Percentiles rank a stretch among this genome's conserved stretches.
These are phyloP conservation scores for Drosophila ezoana DNA, from an alignment of 2,888 invertebrate species.

Conservation along the genomic window DNA sequence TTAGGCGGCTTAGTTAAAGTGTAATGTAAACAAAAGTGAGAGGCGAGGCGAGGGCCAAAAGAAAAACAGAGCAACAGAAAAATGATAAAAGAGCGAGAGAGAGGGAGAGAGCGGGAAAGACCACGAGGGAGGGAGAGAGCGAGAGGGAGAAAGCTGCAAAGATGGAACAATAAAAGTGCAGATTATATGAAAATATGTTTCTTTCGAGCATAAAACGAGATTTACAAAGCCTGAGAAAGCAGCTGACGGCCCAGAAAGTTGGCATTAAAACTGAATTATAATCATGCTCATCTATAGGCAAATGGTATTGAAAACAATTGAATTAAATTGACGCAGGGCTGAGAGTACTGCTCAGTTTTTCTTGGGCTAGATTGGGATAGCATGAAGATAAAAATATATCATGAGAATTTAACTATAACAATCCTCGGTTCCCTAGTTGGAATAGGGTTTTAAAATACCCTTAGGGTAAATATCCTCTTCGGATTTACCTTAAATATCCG, in stretches of 20 bases:
- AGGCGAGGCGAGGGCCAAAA: constrained; percentile 14
- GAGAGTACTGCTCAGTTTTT: neutral
- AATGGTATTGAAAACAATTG: constrained; percentile 23
- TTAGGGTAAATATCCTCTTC: no score
- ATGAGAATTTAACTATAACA: neutral
- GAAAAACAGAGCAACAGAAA: constrained; percentile 26
- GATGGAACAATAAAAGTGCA: constrained; percentile 75
- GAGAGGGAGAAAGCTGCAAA: constrained; percentile 2
- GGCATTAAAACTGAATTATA: constrained; percentile 30
- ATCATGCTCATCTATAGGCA: constrained; percentile 31
- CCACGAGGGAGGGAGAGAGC: neutral
- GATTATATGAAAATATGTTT: constrained; percentile 72
- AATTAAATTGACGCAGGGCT: neutral
- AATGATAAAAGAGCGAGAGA: constrained; percentile 2
- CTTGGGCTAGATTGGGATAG: neutral
- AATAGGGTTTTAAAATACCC: no score
- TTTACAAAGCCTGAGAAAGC: constrained; percentile 27
- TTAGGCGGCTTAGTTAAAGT: constrained; percentile 76
- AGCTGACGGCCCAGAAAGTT: constrained; percentile 24
- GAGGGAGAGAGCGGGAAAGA: neutral
- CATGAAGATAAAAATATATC: neutral
- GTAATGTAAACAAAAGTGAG: constrained; percentile 72
- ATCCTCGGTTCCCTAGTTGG: no score
- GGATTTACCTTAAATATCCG: no score
- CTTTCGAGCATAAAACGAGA: constrained; percentile 30